Evolutionary conservation across 1,140 invertebrate genomes (phyloP), one percentile per base, ranked within the genome.

Genomic region (Zophobas atratus): DNA sequence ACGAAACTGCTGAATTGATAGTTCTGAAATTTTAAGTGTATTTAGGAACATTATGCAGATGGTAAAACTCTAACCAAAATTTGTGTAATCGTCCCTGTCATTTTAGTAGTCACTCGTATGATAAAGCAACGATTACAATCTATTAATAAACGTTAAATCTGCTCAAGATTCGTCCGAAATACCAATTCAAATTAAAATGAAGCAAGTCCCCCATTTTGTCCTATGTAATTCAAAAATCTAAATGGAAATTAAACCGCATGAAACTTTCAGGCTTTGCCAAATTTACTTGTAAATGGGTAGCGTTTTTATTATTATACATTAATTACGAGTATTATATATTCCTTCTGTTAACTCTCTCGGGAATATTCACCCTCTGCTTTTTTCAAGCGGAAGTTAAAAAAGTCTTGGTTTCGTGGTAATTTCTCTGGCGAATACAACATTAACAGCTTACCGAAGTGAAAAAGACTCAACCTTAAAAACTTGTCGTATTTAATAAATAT

Each of bases 301-400:
- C 39, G 39, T 41, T 67, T 67, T 67, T 43, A 67, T 67, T 67
- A 67, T 67, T 67, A 43, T 43, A 67, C 60, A 67, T 67, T 67
- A 67, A 67, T 67, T 67, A 43, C 39, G 6, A n/a, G 38, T 67
- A 67, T 67, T 67, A 67, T 43, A 67, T 39, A 41, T 67, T 67
- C 39, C 60, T 43, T 67, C 38, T 67, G 60, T 43, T 67, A 41
- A 43, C 43, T 67, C 60, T 43, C 60, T 48, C 0, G 39, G 43
- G 60, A 67, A 43, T 4, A 32, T 39, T 43, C n/a, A 67, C 60
- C 39, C 39, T 67, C 39, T 67, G 60, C 33, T n/a, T 6, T 20
- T 2, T n/a, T 20, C 49, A 20, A 20, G 43, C 43, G 20, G 20
- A 51, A 51, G 4, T 51, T 20, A 2, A 67, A 67, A 67, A 67